Percentiles rank a stretch among this genome's conserved stretches.
Conservation (phyloP, 2,113 vertebrate genomes). For the Larimichthys crocea region DNA sequence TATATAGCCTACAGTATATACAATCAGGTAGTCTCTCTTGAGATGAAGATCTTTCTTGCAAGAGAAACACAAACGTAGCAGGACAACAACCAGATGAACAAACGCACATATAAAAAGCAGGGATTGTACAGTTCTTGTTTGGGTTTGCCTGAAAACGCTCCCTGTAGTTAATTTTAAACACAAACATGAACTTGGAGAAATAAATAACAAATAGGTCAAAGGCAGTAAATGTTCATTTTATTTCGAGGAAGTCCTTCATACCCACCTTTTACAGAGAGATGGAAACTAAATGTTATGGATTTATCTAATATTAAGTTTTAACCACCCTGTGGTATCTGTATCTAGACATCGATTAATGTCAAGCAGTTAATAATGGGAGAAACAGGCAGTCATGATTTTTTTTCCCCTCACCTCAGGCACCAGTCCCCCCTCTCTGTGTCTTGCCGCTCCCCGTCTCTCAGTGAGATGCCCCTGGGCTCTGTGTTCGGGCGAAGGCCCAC, state of each 20-base stretch:
- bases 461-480: slow-evolving; percentile 83
- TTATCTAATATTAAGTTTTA: neutral
- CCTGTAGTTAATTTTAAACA: neutral
- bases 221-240: neutral
- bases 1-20: neutral
- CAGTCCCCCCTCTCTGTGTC: slow-evolving; percentile 82
- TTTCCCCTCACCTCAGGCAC: slow-evolving; percentile 57
- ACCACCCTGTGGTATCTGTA: neutral
- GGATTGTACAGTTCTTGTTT: neutral
- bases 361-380: neutral
- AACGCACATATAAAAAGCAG: neutral
- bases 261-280: neutral
- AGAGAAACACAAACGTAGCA: neutral
- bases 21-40: neutral
- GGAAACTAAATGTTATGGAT: neutral
- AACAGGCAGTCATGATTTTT: neutral
- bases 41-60: neutral
- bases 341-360: neutral
- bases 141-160: neutral
- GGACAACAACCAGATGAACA: neutral
- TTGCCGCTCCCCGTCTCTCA: slow-evolving; percentile 80
- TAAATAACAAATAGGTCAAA: neutral
- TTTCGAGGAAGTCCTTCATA: neutral
- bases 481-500: slow-evolving; percentile 86
- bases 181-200: neutral